Evolutionary conservation across 1,140 invertebrate genomes (phyloP).

Genomic region (Ruditapes philippinarum): DNA sequence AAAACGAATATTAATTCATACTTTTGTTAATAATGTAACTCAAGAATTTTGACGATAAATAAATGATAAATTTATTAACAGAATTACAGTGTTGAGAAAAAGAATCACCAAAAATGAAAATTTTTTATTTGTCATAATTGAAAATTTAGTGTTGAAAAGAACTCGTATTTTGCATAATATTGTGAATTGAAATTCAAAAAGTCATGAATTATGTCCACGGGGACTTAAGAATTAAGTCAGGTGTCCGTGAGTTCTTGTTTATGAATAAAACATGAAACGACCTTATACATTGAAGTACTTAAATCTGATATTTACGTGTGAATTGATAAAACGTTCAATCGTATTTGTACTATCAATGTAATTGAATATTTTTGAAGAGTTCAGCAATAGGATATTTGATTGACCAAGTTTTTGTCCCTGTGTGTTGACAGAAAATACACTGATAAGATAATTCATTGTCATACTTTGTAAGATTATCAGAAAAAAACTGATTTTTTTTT

Average conservation of each 20-base stretch:
- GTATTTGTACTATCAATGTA: conserved; percentile 8
- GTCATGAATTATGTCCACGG: conserved; percentile 1
- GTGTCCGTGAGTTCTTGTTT: background rate
- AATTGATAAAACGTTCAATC: conserved; percentile 25
- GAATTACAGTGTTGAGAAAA: no score
- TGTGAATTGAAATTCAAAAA: background rate
- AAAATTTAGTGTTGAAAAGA: no score
- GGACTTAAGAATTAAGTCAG: background rate
- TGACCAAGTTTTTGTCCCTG: background rate
- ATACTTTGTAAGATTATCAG: no score
- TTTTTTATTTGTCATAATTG: no score
- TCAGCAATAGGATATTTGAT: background rate
- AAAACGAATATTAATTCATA: background rate
- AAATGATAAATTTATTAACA: no score
- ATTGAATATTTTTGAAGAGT: conserved; percentile 28
- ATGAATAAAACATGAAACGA: conserved; percentile 10
- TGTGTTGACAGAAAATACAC: no score
- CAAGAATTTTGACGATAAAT: no score
- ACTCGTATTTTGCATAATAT: no score
- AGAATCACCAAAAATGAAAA: no score
- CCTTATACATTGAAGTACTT: background rate
- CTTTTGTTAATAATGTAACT: no score
- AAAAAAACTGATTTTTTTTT: no score
- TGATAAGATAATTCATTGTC: no score
- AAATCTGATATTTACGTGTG: background rate